Percentiles rank a stretch among this genome's conserved stretches.
phyloP scores from a whole-genome alignment of 2,113 vertebrate genomes.

The Thinocorus orbignyianus region DNA sequence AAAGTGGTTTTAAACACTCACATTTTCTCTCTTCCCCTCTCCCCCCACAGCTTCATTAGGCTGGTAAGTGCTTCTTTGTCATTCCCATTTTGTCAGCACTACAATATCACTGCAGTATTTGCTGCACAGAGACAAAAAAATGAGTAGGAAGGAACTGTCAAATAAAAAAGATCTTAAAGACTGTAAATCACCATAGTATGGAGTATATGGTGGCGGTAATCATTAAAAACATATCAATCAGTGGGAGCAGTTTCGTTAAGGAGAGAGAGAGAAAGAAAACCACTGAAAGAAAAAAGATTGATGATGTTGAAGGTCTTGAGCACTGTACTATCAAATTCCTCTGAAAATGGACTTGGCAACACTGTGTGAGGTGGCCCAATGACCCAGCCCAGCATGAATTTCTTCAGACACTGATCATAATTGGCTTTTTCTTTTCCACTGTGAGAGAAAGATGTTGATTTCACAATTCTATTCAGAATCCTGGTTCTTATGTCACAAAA shows the following conservation, averaged over 20 bases:
- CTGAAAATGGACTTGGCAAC: background rate
- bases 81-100: constrained; percentile 27
- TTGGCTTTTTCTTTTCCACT: background rate
- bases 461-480: background rate
- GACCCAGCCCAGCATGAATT: background rate
- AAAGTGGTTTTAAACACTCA: background rate
- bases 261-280: background rate
- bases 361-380: background rate
- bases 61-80: constrained; percentile 2
- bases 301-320: background rate
- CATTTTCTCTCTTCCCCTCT: background rate
- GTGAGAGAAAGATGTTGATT: background rate
- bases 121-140: background rate
- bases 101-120: constrained; percentile 19
- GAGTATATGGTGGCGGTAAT: background rate
- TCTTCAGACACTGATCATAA: background rate
- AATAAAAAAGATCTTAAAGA: constrained; percentile 49
- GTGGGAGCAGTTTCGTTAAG: background rate
- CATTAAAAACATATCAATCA: constrained; percentile 55
- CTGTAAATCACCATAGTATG: background rate
- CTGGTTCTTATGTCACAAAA: background rate
- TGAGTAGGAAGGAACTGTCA: constrained; percentile 38
- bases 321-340: background rate
- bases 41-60: background rate
- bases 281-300: background rate